Evolutionary conservation across 2,888 invertebrate species (phyloP), one percentile per base, ranked within the genome.

Genomic region (Cephus spinipes): DNA sequence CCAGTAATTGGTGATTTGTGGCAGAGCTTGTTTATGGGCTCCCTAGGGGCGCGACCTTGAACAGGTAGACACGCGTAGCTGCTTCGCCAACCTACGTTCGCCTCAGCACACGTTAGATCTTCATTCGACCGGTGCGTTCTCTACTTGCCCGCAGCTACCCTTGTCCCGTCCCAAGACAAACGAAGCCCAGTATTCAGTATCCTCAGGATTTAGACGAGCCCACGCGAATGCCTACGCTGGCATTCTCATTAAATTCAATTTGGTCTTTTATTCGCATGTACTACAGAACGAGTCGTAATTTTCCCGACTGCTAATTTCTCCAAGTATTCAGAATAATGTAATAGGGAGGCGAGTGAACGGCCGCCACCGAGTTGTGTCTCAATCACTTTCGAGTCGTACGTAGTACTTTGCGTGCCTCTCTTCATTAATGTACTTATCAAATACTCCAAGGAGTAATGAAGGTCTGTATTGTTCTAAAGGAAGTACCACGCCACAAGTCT

Each of bases 1-100:
- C 77, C 76, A 75, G 75, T 76, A 80, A 80, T 80, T 76, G 74
- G n/a, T 75, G 75, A 80, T 80, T 80, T 79, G 78, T 69, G 79
- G 78, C 15, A 2, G 23, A 23, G 40, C 40, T 55, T 23, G 40
- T 55, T 55, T 23, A 55, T 23, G 23, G 40, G 23, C 23, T 6
- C 40, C 23, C 40, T 55, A 23, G 23, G 23, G 40, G 40, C 9
- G 2, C 23, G 15, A 55, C 40, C 40, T 55, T 55, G 9, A 9
- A 23, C 40, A 55, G 40, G 40, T 23, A 23, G 23, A 55, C 40
- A 23, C 40, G 23, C 40, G 23, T 6, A 23, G 40, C 4, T 2
- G 40, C 34, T 76, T 77, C 76, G 36, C 76, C 74, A 12, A 69
- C 73, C 71, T 35, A 69, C 68, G 71, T 79, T 75, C 73, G 69